Base-by-base conservation (phyloP, 2,888 invertebrate genomes). In the Sarcophaga caerulescens region DNA sequence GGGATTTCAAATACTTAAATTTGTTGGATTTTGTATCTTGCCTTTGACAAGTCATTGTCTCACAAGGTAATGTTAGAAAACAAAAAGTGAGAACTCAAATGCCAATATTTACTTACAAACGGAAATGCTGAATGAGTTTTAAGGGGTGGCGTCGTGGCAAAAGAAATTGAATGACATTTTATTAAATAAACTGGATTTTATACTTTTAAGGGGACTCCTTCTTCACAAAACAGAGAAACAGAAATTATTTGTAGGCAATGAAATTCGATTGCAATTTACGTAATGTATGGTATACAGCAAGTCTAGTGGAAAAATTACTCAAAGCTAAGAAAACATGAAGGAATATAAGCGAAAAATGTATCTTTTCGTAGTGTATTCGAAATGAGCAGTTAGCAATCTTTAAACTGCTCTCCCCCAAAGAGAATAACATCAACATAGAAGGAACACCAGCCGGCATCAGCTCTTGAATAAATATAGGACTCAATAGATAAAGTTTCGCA, bases 1-100 rank as follows among this genome's bases (percentile, higher is more conserved):
- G 87, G 85, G 87, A 82, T 68, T 87, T 47, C 35, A 73, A 81
- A 69, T 74, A 68, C 77, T 74, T 25, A 71, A 85, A 85, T 60
- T 68, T 84, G 59, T 35, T 78, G 84, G 81, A 81, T 45, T 78
- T 81, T 78, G 52, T 66, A 47, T 35, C 11, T 57, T 6, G 35
- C 5, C 60, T 66, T 77, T 60, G 45, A 63, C 71, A 74, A 74
- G 77, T 78, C 82, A 73, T 21, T 35, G 23, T 23, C 14, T 23
- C 19, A 44, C 65, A 73, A 74, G 68, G 71, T 81, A 68, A 70
- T 70, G n/a, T 73, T 44, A 2, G 52, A 19, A 76, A 57, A 60
- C 21, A 47, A 76, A 76, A 25, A 76, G 70, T 62, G 65, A 35
- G 35, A 35, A 35, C 35, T 35, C 35, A 35, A 35, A 35, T 35